Base-by-base conservation (phyloP, 2,888 invertebrate genomes). In the Chrysolina oricalcia region DNA sequence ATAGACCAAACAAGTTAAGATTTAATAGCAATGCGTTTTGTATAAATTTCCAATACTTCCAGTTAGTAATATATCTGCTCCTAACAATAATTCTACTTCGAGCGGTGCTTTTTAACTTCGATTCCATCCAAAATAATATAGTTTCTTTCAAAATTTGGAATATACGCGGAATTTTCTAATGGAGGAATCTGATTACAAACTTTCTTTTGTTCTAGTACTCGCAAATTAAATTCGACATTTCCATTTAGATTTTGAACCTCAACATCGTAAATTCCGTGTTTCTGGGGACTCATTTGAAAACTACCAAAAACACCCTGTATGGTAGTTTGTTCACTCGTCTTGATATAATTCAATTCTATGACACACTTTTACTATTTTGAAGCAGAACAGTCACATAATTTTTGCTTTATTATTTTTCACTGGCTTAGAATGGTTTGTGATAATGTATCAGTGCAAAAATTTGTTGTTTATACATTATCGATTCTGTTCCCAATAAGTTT, bases 261-360 rank as follows among this genome's bases (percentile, higher is more conserved):
- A 64, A 64, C n/a, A n/a, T n/a, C n/a, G n/a, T n/a, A n/a, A n/a
- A n/a, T n/a, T n/a, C n/a, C n/a, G n/a, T n/a, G n/a, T 64, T 23
- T 27, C 13, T 64, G 40, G n/a, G 64, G 41, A 40, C 35, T n/a
- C 35, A 27, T n/a, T 46, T 65, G 48, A 21, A 48, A 6, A 66
- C 19, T 48, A 46, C 66, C 66, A 23, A 27, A 23, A 6, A 46
- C 66, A 48, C 48, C 48, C 48, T 66, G 66, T 48, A 46, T 23
- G n/a, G 56, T 56, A 19, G 40, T 56, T 56, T 69, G 40, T 43
- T 56, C 69, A 41, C 21, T 19, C 21, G 13, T 69, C 35, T 68
- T 68, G 35, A 50, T 35, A n/a, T 50, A 56, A 40, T 19, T 41
- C 19, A 69, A 15, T 21, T 69, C 69, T 66, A 4, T 48, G 23